Conservation (phyloP, 2,888 invertebrate species). For the Digitonthophagus gazella region DNA sequence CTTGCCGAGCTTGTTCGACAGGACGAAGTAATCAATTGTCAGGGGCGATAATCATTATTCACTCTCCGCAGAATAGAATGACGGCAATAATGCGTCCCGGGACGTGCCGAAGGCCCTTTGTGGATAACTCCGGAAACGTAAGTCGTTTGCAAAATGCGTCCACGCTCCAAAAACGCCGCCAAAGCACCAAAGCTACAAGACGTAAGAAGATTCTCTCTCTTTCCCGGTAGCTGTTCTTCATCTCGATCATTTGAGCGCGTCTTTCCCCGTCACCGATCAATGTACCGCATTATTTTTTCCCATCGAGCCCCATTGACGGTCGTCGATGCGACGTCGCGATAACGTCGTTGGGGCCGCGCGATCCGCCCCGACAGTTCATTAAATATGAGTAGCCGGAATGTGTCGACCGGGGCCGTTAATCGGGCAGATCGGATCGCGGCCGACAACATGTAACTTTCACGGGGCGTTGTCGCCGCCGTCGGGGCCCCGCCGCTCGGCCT, state of each 20-base stretch:
- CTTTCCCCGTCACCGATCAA: too few relatives aligned
- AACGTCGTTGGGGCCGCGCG: background rate
- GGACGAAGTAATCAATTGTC: background rate
- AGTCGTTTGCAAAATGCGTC: background rate
- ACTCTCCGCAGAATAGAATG: background rate
- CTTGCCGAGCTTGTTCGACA: background rate
- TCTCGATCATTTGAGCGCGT: too few relatives aligned
- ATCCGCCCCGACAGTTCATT: constrained; percentile 8
- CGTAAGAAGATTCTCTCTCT: too few relatives aligned
- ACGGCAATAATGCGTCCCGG: background rate
- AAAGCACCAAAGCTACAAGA: too few relatives aligned
- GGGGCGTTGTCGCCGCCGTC: constrained; percentile 3
- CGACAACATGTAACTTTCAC: constrained; percentile 17
- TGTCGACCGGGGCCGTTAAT: constrained; percentile 2
- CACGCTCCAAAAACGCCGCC: too few relatives aligned
- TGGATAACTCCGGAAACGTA: too few relatives aligned
- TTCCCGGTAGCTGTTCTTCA: too few relatives aligned
- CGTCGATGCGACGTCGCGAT: background rate
- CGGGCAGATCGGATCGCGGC: constrained; percentile 7
- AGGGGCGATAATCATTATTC: background rate
- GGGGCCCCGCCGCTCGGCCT: background rate
- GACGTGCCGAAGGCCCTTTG: background rate
- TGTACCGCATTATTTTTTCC: background rate
- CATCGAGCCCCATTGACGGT: background rate
- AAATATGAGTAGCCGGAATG: constrained; percentile 17